A percentile compares a stretch with the other conserved stretches of the same genome.
Conservation (phyloP, 2,113 vertebrate species). For the Scomber scombrus region DNA sequence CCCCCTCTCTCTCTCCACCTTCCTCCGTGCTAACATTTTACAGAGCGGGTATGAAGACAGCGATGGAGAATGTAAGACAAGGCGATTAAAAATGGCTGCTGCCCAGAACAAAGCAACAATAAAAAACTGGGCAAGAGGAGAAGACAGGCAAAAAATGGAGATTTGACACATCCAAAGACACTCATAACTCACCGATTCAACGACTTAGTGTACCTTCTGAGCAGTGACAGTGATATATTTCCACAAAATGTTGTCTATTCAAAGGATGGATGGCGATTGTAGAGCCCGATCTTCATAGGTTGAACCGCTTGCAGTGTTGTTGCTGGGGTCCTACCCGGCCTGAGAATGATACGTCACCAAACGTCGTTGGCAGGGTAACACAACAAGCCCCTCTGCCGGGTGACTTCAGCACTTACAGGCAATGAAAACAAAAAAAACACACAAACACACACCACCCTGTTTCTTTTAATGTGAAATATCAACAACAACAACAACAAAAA, state of each 20-base stretch:
- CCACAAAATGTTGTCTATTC: slow-evolving; percentile 67
- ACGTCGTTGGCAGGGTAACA: background rate
- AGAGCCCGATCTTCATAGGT: slow-evolving; percentile 73
- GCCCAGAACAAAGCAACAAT: slow-evolving; percentile 88
- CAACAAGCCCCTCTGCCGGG: slow-evolving; percentile 18
- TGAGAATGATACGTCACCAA: slow-evolving; percentile 75
- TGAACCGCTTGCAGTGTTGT: slow-evolving; percentile 57
- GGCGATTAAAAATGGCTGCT: slow-evolving; percentile 89
- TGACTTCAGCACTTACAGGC: background rate
- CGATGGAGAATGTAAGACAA: slow-evolving; percentile 77
- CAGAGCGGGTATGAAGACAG: slow-evolving; percentile 49
- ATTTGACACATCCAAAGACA: background rate
- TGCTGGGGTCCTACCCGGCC: slow-evolving; percentile 82
- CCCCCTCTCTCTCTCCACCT: no score
- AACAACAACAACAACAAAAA: no score
- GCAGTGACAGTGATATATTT: slow-evolving; percentile 68
- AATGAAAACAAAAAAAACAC: no score
- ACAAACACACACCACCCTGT: no score
- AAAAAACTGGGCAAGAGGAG: slow-evolving; percentile 69
- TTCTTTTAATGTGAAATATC: no score
- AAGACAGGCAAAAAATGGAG: slow-evolving; percentile 48
- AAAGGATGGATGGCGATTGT: slow-evolving; percentile 86
- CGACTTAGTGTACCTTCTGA: slow-evolving; percentile 58
- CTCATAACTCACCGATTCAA: slow-evolving; percentile 80
- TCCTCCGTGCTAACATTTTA: slow-evolving; percentile 8